phyloP scores from a whole-genome alignment of 2,113 vertebrate species.

The Brachyhypopomus occidentalis region DNA sequence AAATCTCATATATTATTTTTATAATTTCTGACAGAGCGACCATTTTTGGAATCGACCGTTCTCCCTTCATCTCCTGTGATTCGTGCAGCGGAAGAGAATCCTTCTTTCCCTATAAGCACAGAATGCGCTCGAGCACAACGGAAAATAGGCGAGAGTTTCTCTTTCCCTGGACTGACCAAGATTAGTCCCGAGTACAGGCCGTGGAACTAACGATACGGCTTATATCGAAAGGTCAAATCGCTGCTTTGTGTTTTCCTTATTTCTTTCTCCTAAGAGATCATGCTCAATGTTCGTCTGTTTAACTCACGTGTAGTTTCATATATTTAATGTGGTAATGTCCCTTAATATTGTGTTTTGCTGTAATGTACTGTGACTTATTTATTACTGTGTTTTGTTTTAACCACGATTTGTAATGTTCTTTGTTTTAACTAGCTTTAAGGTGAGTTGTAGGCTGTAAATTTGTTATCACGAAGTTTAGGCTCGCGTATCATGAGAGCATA shows the following conservation, averaged over 20 bases:
- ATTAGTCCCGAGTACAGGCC: conserved; percentile 73
- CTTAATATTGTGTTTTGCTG: neutral
- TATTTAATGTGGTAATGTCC: neutral
- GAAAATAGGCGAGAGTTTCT: conserved; percentile 53
- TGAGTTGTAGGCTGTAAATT: too few species aligned
- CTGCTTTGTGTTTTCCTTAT: neutral
- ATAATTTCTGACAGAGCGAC: conserved; percentile 57
- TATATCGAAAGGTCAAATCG: neutral
- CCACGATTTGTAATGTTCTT: too few species aligned
- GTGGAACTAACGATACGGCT: conserved; percentile 68
- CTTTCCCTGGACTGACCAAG: conserved; percentile 61
- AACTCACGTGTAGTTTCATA: neutral
- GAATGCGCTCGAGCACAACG: conserved; percentile 51
- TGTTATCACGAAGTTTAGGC: too few species aligned
- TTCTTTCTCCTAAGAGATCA: neutral
- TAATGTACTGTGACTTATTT: conserved; percentile 13
- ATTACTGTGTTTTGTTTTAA: neutral
- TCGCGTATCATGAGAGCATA: too few species aligned
- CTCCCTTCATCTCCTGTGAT: conserved; percentile 51
- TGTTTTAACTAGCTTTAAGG: too few species aligned
- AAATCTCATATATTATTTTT: neutral
- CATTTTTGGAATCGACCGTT: conserved; percentile 57
- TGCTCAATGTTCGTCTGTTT: neutral
- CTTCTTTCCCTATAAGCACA: conserved; percentile 52
- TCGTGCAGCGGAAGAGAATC: conserved; percentile 49